These are phyloP conservation scores for Picus viridis DNA, from an alignment of 2,797 vertebrate genomes.

Conservation along the genomic window DNA sequence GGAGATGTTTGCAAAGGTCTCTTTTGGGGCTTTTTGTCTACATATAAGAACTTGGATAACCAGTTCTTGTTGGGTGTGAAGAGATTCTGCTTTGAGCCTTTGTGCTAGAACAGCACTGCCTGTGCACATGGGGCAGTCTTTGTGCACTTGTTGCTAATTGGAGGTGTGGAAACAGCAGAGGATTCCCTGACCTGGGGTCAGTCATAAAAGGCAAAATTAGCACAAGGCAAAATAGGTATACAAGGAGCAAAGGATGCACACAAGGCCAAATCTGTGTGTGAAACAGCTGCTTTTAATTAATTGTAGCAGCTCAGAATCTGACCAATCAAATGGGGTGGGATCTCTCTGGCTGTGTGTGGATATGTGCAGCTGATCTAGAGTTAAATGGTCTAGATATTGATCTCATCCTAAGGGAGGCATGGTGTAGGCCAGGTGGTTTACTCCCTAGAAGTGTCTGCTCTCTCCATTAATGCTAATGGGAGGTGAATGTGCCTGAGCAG, in stretches of 20 bases:
- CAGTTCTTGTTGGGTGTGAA: neutral
- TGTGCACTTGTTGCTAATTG: neutral
- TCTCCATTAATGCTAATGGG: neutral
- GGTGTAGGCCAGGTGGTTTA: slow-evolving; percentile 9
- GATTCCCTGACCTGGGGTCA: neutral
- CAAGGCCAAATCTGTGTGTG: neutral
- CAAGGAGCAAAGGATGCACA: neutral
- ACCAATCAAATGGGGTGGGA: neutral
- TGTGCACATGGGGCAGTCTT: neutral
- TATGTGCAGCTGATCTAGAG: neutral
- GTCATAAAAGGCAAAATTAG: neutral
- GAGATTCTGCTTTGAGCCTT: neutral
- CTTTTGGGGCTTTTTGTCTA: neutral
- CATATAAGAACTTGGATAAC: neutral
- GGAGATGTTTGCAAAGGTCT: neutral
- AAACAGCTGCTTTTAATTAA: neutral
- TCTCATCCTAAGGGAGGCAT: slow-evolving; percentile 31
- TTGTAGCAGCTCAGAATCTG: neutral
- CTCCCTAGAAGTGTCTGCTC: neutral
- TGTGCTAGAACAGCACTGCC: neutral
- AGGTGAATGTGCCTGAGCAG: slow-evolving; percentile 27
- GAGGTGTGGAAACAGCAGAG: neutral
- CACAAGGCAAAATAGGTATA: neutral
- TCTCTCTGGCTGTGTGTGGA: neutral
- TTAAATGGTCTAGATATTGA: slow-evolving; percentile 4